Evolutionary conservation across 1,140 invertebrate genomes (phyloP).

Genomic region (Atopsyche davidsoni): DNA sequence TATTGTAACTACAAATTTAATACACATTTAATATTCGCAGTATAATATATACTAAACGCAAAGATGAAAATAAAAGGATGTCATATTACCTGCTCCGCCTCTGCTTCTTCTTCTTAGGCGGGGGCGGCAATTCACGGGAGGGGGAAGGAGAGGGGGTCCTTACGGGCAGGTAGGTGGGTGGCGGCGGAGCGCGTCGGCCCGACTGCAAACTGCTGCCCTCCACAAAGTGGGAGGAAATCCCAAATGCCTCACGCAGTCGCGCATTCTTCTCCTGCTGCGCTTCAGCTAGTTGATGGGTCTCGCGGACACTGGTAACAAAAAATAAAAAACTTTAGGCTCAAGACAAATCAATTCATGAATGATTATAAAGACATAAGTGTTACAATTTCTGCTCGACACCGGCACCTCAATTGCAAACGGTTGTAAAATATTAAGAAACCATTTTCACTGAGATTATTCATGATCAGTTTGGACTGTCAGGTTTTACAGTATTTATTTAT

Average conservation of each 20-base stretch:
- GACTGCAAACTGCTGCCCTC: slow-evolving; percentile 91
- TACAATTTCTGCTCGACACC: no score
- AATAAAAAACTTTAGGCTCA: neutral
- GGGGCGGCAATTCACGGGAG: slow-evolving; percentile 27
- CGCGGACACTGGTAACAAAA: slow-evolving; percentile 68
- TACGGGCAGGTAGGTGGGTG: slow-evolving; percentile 55
- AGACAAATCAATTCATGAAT: neutral
- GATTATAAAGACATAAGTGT: no score
- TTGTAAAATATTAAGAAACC: no score
- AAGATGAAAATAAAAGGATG: no score
- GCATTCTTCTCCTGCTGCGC: slow-evolving; percentile 96
- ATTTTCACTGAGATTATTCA: no score
- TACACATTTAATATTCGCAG: no score
- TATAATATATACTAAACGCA: no score
- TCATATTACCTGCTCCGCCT: slow-evolving; percentile 36
- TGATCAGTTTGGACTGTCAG: no score
- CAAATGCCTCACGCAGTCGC: slow-evolving; percentile 85
- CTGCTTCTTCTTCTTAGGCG: slow-evolving; percentile 36
- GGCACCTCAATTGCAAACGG: no score
- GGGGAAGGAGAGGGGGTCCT: slow-evolving; percentile 49
- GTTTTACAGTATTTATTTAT: no score
- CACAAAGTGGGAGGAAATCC: slow-evolving; percentile 88
- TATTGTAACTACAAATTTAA: neutral
- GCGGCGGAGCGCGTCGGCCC: slow-evolving; percentile 56
- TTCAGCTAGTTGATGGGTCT: slow-evolving; percentile 92